Base-by-base conservation (phyloP, 2,113 vertebrate genomes). In the Ramphastos sulfuratus region DNA sequence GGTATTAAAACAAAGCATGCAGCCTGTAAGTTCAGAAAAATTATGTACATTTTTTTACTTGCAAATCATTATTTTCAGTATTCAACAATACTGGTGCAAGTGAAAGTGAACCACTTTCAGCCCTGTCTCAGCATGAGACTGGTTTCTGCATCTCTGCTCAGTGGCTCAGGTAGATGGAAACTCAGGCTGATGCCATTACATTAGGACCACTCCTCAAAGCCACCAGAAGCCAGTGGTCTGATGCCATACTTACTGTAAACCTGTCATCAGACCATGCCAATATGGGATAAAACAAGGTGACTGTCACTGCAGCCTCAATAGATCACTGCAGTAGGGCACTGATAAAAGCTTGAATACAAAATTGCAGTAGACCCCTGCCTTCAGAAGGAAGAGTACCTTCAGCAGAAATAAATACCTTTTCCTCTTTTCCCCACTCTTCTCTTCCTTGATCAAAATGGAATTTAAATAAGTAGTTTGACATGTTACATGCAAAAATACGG, bases 221-320 rank as follows among this genome's bases (percentile, higher is more conserved):
- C 74, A n/a, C 69, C 81, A 55, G 31, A 78, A 81, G 52, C 9
- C 82, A 82, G 39, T 0, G 4, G 89, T 75, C 87, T 67, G 54
- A 76, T 90, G 84, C 75, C 31, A 52, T 7, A 70, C 54, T 35
- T 7, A 73, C 54, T 35, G 25, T 35, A 82, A 85, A 14, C 16
- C 66, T 76, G 60, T 58, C 93, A 73, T 58, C 93, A 73, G 69
- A 93, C 80, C 92, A 80, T 39, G 82, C 73, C 85, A 85, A 10
- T 54, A 55, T 9, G 65, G n/a, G 33, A 76, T 46, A 97, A 81
- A 93, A 39, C 19, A 92, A 82, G 60, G 44, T 31, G 46, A 76
- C 54, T 67, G 46, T 44, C 44, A 37, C 33, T 33, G 21, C 28
- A 80, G 75, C 70, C 87, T 83, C 91, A 63, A 48, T 17, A 94